Conservation (phyloP, 2,113 vertebrate genomes). For the Columba janthina region DNA sequence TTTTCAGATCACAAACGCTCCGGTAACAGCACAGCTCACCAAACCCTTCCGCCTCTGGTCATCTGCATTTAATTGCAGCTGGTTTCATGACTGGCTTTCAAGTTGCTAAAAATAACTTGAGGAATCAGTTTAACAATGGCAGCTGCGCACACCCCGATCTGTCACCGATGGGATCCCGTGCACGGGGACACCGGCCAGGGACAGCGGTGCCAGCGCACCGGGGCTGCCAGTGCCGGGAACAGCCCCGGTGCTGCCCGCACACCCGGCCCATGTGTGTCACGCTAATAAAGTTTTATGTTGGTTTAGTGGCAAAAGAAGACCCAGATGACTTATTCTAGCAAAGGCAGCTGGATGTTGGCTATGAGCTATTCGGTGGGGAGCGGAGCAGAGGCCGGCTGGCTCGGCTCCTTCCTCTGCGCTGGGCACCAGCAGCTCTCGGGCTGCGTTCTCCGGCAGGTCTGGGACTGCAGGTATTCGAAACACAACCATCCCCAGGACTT, state of each 20-base stretch:
- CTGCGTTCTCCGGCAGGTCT: neutral
- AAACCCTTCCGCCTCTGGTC: neutral
- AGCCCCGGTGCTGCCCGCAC: neutral
- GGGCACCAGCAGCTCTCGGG: neutral
- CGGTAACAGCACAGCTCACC: accelerated
- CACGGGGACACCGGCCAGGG: too few species aligned
- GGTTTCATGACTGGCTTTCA: neutral
- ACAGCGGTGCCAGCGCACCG: too few species aligned
- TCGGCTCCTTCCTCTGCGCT: neutral
- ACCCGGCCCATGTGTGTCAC: accelerated
- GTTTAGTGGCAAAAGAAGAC: neutral
- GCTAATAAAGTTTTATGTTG: neutral
- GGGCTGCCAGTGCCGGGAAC: neutral
- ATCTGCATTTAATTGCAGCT: neutral
- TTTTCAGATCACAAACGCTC: neutral
- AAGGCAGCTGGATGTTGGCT: neutral
- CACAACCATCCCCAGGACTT: accelerated
- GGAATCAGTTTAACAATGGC: neutral
- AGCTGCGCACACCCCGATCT: neutral
- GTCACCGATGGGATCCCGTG: neutral
- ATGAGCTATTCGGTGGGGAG: accelerated
- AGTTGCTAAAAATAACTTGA: neutral
- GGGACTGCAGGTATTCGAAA: neutral
- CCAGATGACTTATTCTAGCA: neutral
- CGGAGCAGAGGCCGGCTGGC: neutral